Evolutionary conservation across 2,888 invertebrate genomes (phyloP).

Genomic region (Clusia tigrina): DNA sequence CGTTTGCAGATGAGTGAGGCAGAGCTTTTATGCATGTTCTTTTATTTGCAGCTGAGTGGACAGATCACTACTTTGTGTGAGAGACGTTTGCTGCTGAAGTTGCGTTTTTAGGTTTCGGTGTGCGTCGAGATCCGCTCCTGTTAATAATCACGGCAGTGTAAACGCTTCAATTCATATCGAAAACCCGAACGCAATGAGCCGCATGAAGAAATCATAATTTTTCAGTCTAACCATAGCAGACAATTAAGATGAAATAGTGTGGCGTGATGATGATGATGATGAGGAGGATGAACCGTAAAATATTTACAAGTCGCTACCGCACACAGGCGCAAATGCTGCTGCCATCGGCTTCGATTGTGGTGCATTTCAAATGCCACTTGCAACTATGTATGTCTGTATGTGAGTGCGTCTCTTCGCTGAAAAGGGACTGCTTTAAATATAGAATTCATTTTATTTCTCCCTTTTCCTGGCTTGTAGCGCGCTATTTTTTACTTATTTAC

Average conservation of each 20-base stretch:
- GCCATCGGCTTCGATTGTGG: neutral
- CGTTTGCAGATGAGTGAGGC: too few relatives aligned
- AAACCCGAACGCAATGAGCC: constrained; percentile 19
- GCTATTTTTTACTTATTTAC: too few relatives aligned
- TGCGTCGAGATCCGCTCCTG: neutral
- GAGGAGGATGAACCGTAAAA: constrained; percentile 12
- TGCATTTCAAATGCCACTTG: too few relatives aligned
- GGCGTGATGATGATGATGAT: constrained; percentile 11
- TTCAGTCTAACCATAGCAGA: constrained; percentile 21
- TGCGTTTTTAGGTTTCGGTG: too few relatives aligned
- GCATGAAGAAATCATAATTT: constrained; percentile 27
- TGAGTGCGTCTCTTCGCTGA: neutral
- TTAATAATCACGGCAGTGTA: neutral
- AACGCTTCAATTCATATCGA: constrained; percentile 11
- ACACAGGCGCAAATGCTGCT: neutral
- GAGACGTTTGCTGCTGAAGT: too few relatives aligned
- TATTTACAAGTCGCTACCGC: neutral
- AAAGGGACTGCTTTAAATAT: neutral
- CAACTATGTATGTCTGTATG: neutral
- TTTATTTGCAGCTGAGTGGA: too few relatives aligned
- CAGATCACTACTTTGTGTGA: too few relatives aligned
- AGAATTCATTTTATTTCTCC: neutral
- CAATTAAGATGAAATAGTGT: constrained; percentile 26
- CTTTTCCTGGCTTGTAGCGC: too few relatives aligned
- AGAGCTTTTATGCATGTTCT: too few relatives aligned